phyloP scores from a whole-genome alignment of 35 echinoderm and acorn worm species.

The Holothuria glaberrima region DNA sequence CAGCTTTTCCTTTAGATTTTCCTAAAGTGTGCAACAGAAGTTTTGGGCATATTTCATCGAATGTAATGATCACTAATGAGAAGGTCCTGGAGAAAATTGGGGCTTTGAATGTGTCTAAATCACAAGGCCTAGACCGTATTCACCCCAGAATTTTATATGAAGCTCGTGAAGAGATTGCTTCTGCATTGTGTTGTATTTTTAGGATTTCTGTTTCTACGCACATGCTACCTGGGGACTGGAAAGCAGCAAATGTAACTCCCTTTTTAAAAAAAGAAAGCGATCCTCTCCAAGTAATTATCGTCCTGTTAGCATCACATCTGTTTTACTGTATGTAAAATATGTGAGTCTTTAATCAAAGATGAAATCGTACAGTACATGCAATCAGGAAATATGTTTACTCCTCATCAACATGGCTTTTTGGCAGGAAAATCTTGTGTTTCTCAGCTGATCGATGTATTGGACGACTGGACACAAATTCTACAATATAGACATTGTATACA shows the following conservation, averaged over 20 bases:
- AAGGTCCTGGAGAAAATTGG: background rate
- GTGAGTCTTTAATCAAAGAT: background rate
- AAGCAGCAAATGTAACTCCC: background rate
- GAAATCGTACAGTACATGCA: too few species aligned
- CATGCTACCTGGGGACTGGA: background rate
- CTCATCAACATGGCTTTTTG: background rate
- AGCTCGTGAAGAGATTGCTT: background rate
- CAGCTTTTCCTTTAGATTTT: background rate
- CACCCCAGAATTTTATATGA: slow-evolving; percentile 6
- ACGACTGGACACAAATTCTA: too few species aligned
- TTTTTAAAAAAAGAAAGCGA: background rate
- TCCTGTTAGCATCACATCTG: background rate
- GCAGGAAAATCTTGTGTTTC: background rate
- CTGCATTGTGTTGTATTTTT: background rate
- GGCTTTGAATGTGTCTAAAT: background rate
- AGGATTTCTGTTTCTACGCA: too few species aligned
- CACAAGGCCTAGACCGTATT: background rate
- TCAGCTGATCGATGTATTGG: too few species aligned
- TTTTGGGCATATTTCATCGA: background rate
- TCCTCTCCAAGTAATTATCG: too few species aligned
- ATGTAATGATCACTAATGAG: background rate
- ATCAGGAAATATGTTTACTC: background rate
- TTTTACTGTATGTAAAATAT: background rate
- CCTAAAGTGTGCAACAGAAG: slow-evolving; percentile 5
- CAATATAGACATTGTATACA: background rate